Evolutionary conservation across 2,797 vertebrate genomes (phyloP).

Genomic region (Pygocentrus nattereri): DNA sequence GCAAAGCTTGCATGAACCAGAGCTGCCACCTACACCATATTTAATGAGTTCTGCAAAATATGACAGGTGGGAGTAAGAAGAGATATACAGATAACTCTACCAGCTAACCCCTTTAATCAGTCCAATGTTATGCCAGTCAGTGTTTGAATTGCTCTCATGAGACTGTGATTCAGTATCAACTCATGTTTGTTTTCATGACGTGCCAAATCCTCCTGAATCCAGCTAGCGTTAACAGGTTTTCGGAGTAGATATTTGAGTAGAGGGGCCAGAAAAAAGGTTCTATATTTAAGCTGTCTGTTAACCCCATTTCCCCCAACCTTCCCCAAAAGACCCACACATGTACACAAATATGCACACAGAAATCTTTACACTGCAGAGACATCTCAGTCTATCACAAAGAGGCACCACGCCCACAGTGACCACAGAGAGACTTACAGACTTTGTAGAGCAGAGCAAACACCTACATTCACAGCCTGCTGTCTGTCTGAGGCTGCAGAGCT

Average conservation of each 20-base stretch:
- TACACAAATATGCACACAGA: conserved; percentile 42
- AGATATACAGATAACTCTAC: conserved; percentile 7
- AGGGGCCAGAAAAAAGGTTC: not conserved
- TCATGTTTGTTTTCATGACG: not conserved
- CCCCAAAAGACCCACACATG: not conserved
- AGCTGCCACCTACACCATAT: conserved; percentile 48
- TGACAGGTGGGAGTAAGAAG: conserved; percentile 42
- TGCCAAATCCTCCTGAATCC: not conserved
- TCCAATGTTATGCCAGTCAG: not conserved
- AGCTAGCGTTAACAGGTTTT: not conserved
- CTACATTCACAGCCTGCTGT: conserved; percentile 62
- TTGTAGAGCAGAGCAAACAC: conserved; percentile 55
- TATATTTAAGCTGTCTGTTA: not conserved
- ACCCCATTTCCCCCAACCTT: not conserved
- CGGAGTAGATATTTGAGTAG: not conserved
- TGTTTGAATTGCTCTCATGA: not conserved
- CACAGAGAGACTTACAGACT: conserved; percentile 33
- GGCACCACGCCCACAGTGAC: conserved; percentile 32
- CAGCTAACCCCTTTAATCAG: not conserved
- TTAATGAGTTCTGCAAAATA: conserved; percentile 36
- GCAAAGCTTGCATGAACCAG: conserved; percentile 13
- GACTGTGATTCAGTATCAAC: conserved; percentile 1
- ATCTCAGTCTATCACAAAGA: conserved; percentile 41
- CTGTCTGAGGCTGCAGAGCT: conserved; percentile 66
- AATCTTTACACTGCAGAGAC: conserved; percentile 38